Base-by-base conservation (phyloP, 2,888 invertebrate genomes). In the Corythucha ciliata region DNA sequence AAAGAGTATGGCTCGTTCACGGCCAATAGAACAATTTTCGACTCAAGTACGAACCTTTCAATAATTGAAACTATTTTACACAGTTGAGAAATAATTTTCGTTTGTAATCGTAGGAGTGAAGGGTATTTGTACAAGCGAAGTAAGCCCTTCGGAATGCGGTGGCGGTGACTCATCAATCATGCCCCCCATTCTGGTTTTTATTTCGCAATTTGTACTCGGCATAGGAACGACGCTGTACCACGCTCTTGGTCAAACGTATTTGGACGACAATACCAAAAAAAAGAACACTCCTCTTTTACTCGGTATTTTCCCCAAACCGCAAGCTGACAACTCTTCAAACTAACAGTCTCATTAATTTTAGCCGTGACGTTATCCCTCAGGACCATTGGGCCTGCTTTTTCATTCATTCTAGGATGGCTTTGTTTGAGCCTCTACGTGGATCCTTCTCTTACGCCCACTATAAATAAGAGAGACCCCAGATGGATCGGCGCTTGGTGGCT, bases 401-500 rank as follows among this genome's bases (percentile, higher is more conserved):
- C 79, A 18, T 80, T 79, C 60, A 62, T 75, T 4, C 63, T 79
- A 27, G 76, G 76, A 59, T 72, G 68, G 45, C 65, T 65, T 8
- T 68, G 67, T 48, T 63, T 79, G 4, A 75, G 72, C 58, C 62
- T 74, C 1, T 80, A 76, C 61, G 77, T 80, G 48, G 76, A 77
- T 62, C 77, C 78, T 0, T 68, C 66, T 1, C 69, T 77, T 40
- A 77, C 75, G 7, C 79, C 79, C 1, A 63, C 77, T 6, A 78
- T 79, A 26, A 71, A 71, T 37, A 69, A 70, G 40, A 71, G 72
- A 51, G 77, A 79, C 65, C 80, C 81, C 2, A 69, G 81, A 58
- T 83, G 82, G 82, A 66, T 79, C 33, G 83, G 83, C 18, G 82
- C 83, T 8, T 83, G 82, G 82, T 83, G 83, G 83, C 68, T 82